A percentile compares a stretch with the other conserved stretches of the same genome.
These are phyloP conservation scores for Gymnoscelis rufifasciata DNA, from an alignment of 2,888 invertebrate genomes.

Conservation along the genomic window DNA sequence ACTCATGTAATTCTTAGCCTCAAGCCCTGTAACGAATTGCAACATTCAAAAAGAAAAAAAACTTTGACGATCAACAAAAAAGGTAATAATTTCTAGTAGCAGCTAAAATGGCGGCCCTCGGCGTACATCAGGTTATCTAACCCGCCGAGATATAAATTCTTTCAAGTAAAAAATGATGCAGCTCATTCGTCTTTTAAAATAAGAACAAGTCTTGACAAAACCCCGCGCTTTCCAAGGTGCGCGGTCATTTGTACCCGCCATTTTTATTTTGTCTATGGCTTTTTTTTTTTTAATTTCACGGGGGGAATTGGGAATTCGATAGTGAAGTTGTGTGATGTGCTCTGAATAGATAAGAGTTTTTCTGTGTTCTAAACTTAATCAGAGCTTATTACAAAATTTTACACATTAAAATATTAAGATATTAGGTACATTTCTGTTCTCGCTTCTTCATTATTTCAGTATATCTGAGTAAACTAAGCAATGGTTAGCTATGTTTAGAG, in stretches of 20 bases:
- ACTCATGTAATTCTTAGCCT: not conserved
- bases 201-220: slow-evolving; percentile 37
- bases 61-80: slow-evolving; percentile 34
- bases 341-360: no score
- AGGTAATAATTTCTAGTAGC: slow-evolving; percentile 66
- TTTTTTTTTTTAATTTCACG: slow-evolving; percentile 20
- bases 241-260: slow-evolving; percentile 46
- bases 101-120: slow-evolving; percentile 60
- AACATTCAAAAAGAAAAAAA: slow-evolving; percentile 31
- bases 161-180: slow-evolving; percentile 65
- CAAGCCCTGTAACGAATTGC: slow-evolving; percentile 13
- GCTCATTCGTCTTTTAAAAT: slow-evolving; percentile 32
- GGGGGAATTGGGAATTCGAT: slow-evolving; percentile 1
- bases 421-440: no score
- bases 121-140: slow-evolving; percentile 57
- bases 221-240: slow-evolving; percentile 39
- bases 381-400: no score
- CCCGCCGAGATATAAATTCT: slow-evolving; percentile 48
- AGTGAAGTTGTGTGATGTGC: no score
- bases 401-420: no score
- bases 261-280: slow-evolving; percentile 53
- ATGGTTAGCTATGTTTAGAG: no score
- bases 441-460: no score
- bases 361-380: no score
- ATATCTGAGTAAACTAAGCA: no score